Conservation (phyloP, 2,888 invertebrate species). For the Strigamia transsilvanica region DNA sequence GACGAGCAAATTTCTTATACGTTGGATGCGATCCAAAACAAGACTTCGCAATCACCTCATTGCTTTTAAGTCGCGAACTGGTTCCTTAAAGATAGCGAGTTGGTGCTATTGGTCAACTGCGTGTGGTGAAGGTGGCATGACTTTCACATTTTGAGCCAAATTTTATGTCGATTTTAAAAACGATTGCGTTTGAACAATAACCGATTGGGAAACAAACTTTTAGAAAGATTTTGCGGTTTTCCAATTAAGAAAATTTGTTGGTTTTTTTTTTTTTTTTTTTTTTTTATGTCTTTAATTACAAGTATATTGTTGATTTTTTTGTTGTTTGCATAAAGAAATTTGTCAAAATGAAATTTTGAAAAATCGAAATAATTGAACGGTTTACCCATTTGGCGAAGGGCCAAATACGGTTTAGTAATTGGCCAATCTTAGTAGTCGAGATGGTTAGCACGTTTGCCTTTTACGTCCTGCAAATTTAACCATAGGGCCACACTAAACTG, state of each 20-base stretch:
- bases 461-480: constrained; percentile 9
- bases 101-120: constrained; percentile 29
- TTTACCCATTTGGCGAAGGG: neutral
- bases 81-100: constrained; percentile 18
- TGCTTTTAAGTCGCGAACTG: constrained; percentile 24
- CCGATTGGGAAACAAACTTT: too few relatives aligned
- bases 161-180: neutral
- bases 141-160: neutral
- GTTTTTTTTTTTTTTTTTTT: too few relatives aligned
- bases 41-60: constrained; percentile 42
- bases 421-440: constrained; percentile 5
- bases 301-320: neutral
- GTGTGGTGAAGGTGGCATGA: neutral
- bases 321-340: neutral
- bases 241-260: too few relatives aligned
- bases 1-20: constrained; percentile 49
- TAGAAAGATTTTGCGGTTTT: too few relatives aligned
- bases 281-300: too few relatives aligned
- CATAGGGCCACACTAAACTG: neutral
- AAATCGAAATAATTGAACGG: neutral
- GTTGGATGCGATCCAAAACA: constrained; percentile 47
- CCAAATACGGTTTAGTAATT: constrained; percentile 8
- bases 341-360: neutral
- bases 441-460: constrained; percentile 21
- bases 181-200: neutral